Percentiles rank a stretch among this genome's conserved stretches.
phyloP scores from a whole-genome alignment of 1,140 invertebrate species.

The Drosophila kepulauana region DNA sequence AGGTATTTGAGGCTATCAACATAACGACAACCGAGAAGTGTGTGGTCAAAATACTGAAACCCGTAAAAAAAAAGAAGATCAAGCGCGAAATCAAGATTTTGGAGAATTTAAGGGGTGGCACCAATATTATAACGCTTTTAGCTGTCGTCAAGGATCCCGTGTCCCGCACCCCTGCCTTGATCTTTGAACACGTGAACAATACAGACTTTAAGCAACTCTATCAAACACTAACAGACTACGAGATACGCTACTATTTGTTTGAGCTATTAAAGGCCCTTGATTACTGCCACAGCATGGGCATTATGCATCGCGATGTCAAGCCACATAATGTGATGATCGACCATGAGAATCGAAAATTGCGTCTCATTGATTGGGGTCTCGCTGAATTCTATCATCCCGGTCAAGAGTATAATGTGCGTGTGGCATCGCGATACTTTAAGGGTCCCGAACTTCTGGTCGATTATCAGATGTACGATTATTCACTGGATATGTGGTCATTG shows the following conservation, averaged over 20 bases:
- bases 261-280: constrained; percentile 95
- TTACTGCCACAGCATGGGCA: constrained; percentile 99
- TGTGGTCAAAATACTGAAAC: constrained; percentile 99
- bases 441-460: constrained; percentile 99
- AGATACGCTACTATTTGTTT: constrained; percentile 95
- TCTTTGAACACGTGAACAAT: constrained; percentile 99
- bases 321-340: constrained; percentile 99
- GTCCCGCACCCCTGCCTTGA: constrained; percentile 98
- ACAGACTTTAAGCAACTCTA: constrained; percentile 99
- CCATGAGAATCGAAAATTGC: constrained; percentile 98
- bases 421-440: constrained; percentile 99
- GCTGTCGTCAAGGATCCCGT: constrained; percentile 99
- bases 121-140: constrained; percentile 99
- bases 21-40: constrained; percentile 99
- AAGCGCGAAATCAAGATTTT: constrained; percentile 99
- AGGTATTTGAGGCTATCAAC: constrained; percentile 99
- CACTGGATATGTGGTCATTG: constrained; percentile 99
- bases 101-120: constrained; percentile 99
- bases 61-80: constrained; percentile 99
- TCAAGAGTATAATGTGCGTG: constrained; percentile 99
- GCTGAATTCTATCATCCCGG: constrained; percentile 99
- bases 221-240: constrained; percentile 99
- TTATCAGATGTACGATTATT: constrained; percentile 99
- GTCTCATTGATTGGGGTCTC: constrained; percentile 99
- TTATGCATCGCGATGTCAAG: constrained; percentile 99